Evolutionary conservation across 2,888 invertebrate genomes (phyloP), one percentile per base, ranked within the genome.

Genomic region (Metallyticus violacea): DNA sequence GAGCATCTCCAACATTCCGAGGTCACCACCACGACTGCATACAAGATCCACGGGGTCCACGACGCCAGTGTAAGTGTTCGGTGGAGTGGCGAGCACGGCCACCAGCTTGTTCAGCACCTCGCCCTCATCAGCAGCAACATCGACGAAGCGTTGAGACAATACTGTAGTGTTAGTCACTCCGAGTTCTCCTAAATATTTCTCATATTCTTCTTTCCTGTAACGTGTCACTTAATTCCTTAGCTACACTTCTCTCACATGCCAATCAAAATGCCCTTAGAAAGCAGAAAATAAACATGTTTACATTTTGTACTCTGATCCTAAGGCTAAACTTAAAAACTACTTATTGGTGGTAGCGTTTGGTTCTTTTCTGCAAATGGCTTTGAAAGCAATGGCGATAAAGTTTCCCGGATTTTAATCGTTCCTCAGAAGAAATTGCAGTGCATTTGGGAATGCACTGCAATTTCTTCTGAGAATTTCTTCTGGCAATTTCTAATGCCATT

Each of bases 1-100:
- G 62, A 92, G 89, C 25, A 94, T 94, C 92, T 97, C 96, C 84
- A 97, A 92, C 93, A 97, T 95, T 15, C 94, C 93, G 6, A 96
- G 92, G 90, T 97, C 97, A 0, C 97, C 97, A 1, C 96, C 97
- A 62, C 97, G 93, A 96, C 87, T 90, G 89, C 87, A 89, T 95
- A 95, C 89, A 95, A 96, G n/a, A 95, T 92, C 91, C 7, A 92
- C 91, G 30, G 85, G 89, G 90, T 97, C 96, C 0, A 93, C 93
- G 28, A 97, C 95, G 0, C 96, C 96, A 0, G 96, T 96, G 90
- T 96, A 97, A 0, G 96, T 96, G 90, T 96, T 97, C 0, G 96
- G 96, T 0, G 97, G 97, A 0, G 96, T 95, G 0, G 96, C 97
- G 89, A 95, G 93, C 1, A 95, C 93, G 0, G 94, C 94, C 0